Evolutionary conservation across 2,797 vertebrate species (phyloP), one percentile per base, ranked within the genome.

Genomic region (Lophius americanus): DNA sequence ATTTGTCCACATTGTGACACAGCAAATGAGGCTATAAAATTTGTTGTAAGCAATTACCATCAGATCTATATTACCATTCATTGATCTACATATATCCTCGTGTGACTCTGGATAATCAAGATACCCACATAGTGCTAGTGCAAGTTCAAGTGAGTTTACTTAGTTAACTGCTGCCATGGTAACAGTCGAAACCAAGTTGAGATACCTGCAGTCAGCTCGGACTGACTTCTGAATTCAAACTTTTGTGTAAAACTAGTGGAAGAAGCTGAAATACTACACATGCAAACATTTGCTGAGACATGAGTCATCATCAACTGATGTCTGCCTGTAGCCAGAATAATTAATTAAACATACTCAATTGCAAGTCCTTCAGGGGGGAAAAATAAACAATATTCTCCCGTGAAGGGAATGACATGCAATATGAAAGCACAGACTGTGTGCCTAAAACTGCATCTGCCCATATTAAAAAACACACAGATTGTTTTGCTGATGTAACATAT

Each of bases 1-100:
- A 53, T 63, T 58, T 61, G 44, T 73, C 12, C 58, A 75, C 35
- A 5, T 39, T 64, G 46, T 41, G 60, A 63, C 50, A 14, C 59
- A 64, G 60, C 52, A 79, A 77, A 83, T 58, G 60, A 82, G 70
- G 56, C 61, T 51, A 44, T 83, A 85, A 83, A 85, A 82, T 39
- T 32, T 41, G 69, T 51, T 68, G 70, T 76, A 67, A 80, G 75
- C 23, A 23, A 23, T 23, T 23, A 23, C 23, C 23, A 23, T 23
- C 23, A 23, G 23, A 23, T 23, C 23, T 23, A 23, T 23, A 23
- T 23, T 23, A 23, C 23, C 23, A 23, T 23, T 23, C 50, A 42
- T 36, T 39, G 43, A 52, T 83, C 70, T 73, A 76, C 32, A 43
- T 54, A 7, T 49, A 57, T 51, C 33, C 54, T 5, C 14, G 42